Conservation (phyloP, 1,140 invertebrate genomes). For the Acromyrmex heyeri region DNA sequence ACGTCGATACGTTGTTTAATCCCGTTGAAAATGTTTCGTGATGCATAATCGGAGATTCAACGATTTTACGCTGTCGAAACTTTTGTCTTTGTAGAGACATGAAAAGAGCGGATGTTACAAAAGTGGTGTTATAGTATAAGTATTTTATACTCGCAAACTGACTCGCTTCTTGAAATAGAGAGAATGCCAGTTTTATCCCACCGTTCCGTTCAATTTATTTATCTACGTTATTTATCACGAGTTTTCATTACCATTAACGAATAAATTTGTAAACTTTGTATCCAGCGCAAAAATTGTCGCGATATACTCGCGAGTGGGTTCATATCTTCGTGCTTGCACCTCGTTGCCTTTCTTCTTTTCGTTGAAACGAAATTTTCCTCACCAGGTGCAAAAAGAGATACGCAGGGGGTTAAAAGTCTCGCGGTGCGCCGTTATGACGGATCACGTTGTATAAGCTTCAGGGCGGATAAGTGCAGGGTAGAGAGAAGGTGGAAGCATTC, state of each 20-base stretch:
- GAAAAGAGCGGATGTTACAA: not conserved
- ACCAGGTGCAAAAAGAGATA: conserved; percentile 37
- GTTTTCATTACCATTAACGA: conserved; percentile 33
- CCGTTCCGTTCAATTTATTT: conserved; percentile 4
- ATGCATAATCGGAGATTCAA: conserved; percentile 39
- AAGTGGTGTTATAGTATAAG: not conserved
- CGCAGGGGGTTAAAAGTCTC: conserved; percentile 49
- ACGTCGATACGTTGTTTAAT: conserved; percentile 35
- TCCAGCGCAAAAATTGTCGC: conserved; percentile 7
- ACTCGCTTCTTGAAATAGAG: not conserved
- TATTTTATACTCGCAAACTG: not conserved
- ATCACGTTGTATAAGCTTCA: conserved; percentile 73
- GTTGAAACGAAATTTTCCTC: conserved; percentile 55
- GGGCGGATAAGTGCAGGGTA: conserved; percentile 34
- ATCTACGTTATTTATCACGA: not conserved
- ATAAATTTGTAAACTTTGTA: conserved; percentile 24
- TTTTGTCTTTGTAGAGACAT: conserved; percentile 5
- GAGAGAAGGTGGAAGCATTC: conserved; percentile 59
- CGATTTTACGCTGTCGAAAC: not conserved
- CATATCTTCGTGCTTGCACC: not conserved
- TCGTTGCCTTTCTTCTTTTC: not conserved
- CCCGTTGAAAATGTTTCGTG: conserved; percentile 40
- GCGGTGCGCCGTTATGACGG: conserved; percentile 72
- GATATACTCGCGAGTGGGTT: not conserved
- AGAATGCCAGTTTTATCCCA: not conserved